These are phyloP conservation scores for Anticlea derivata DNA, from an alignment of 2,888 invertebrate genomes.

Conservation along the genomic window DNA sequence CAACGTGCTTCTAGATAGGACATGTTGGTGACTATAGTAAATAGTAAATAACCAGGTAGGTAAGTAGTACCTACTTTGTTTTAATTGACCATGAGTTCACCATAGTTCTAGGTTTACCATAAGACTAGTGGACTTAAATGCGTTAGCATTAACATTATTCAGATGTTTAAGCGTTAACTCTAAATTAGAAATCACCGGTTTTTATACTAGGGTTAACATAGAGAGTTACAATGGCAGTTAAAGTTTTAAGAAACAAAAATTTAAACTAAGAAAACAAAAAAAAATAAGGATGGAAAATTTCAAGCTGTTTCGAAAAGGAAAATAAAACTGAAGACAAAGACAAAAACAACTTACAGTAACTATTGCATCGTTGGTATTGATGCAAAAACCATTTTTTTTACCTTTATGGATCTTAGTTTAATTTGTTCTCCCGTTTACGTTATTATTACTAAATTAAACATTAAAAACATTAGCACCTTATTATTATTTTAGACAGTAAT, in stretches of 20 bases:
- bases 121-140: conserved; percentile 74
- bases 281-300: too few relatives aligned
- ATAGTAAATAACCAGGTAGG: too few relatives aligned
- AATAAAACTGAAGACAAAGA: too few relatives aligned
- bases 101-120: conserved; percentile 42
- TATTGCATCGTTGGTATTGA: too few relatives aligned
- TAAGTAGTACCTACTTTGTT: too few relatives aligned
- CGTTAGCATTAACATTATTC: conserved; percentile 32
- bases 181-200: conserved; percentile 27
- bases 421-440: conserved; percentile 1
- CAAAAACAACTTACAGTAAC: too few relatives aligned
- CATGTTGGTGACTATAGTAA: too few relatives aligned
- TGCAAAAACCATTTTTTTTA: too few relatives aligned
- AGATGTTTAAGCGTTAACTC: conserved; percentile 24
- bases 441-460: conserved; percentile 7
- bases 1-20: too few relatives aligned
- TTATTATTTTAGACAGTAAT: not conserved
- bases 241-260: conserved; percentile 2
- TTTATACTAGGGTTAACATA: conserved; percentile 10
- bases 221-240: conserved; percentile 22
- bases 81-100: conserved; percentile 6
- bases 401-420: not conserved
- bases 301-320: too few relatives aligned
- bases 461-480: conserved; percentile 21
- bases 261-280: not conserved